Evolutionary conservation across 2,888 invertebrate genomes (phyloP).

Genomic region (Cataglyphis rosenhaueri): DNA sequence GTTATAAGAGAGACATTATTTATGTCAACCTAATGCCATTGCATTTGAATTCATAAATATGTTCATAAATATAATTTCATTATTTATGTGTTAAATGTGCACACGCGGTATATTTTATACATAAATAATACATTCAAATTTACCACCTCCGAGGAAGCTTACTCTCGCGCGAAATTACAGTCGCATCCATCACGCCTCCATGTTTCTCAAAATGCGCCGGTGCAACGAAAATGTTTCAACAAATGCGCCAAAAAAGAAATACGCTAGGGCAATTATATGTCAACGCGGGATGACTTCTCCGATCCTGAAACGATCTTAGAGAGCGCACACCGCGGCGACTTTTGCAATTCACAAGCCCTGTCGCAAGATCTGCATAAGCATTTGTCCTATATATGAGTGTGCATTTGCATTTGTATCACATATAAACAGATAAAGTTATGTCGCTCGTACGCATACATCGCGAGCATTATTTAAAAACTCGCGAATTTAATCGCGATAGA

Average conservation of each 20-base stretch:
- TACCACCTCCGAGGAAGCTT: constrained; percentile 17
- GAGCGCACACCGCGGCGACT: background rate
- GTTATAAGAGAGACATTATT: background rate
- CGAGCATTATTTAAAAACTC: constrained; percentile 25
- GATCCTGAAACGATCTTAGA: background rate
- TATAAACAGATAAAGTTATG: constrained; percentile 35
- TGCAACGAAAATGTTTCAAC: background rate
- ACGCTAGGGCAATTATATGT: constrained; percentile 14
- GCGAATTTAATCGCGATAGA: background rate
- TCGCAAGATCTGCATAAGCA: constrained; percentile 26
- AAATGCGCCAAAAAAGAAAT: background rate
- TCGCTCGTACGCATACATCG: constrained; percentile 20
- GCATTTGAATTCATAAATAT: background rate
- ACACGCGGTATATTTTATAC: constrained; percentile 15
- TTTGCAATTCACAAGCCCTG: constrained; percentile 30
- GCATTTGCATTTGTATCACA: constrained; percentile 33
- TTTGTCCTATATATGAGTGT: background rate
- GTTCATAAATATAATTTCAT: background rate
- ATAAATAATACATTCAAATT: constrained; percentile 48
- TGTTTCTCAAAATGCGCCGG: background rate
- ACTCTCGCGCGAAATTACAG: constrained; percentile 22
- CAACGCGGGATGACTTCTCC: constrained; percentile 4
- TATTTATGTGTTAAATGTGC: constrained; percentile 18
- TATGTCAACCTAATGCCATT: background rate
- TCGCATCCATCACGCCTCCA: constrained; percentile 16